Percentiles rank a stretch among this genome's conserved stretches.
phyloP scores from a whole-genome alignment of 2,113 vertebrate genomes.

The Plestiodon gilberti region DNA sequence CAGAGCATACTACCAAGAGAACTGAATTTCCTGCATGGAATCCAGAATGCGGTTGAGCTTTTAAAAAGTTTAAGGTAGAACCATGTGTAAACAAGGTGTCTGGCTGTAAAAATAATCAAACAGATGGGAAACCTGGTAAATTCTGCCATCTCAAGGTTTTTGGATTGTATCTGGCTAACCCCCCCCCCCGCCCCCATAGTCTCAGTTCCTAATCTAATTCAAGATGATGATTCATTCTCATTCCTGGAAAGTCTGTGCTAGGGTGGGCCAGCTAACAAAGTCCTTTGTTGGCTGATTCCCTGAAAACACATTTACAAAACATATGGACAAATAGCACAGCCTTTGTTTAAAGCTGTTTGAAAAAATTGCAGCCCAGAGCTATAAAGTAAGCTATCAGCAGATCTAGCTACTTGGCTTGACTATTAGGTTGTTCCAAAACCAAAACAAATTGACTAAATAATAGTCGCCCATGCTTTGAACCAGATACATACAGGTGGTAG shows the following conservation, averaged over 20 bases:
- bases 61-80: background rate
- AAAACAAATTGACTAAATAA: background rate
- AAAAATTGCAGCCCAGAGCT: background rate
- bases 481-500: background rate
- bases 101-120: conserved; percentile 4
- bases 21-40: background rate
- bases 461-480: background rate
- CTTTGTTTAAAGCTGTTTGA: fast-evolving
- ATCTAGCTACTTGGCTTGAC: background rate
- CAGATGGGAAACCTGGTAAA: background rate
- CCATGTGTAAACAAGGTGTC: background rate
- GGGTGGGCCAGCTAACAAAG: background rate
- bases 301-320: background rate
- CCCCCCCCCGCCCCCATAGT: background rate
- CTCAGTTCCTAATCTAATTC: background rate
- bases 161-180: background rate
- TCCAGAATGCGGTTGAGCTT: background rate
- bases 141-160: background rate
- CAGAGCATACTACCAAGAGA: background rate
- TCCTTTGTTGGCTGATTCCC: background rate
- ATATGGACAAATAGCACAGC: background rate
- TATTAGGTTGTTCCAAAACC: fast-evolving
- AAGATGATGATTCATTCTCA: background rate
- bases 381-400: background rate
- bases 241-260: fast-evolving